Base-by-base conservation (phyloP, 2,113 vertebrate genomes). In the Dendrocopos noguchii region DNA sequence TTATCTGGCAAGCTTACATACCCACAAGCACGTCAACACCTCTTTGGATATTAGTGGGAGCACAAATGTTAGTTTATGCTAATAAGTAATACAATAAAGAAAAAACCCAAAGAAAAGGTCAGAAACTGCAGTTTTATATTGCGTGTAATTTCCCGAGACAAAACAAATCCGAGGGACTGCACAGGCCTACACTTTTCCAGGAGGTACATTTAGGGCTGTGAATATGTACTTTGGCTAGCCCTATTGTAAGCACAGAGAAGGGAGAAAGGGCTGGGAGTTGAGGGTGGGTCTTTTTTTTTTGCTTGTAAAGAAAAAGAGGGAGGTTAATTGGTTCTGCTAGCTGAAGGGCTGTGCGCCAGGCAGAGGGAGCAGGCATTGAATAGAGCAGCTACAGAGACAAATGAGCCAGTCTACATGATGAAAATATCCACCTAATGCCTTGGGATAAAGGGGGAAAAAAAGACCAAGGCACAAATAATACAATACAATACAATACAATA, bases 291-390 rank as follows among this genome's bases (percentile, higher is more conserved):
- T 88, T 68, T 31, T 79, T 50, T 68, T 31, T 79, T 50, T 17
- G 87, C 88, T 94, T 94, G 93, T 93, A 91, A 87, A 94, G 72
- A 82, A 95, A 63, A 92, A 91, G 90, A 94, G 81, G 63, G 78
- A 94, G 90, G 94, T 96, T 96, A 97, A 97, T 97, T 97, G 90
- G 67, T 84, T 97, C 94, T 86, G 44, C 84, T 94, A 91, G 90
- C 66, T 89, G 87, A 91, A 92, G 85, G 94, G 95, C 84, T 89
- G 56, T 52, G 44, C 16, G 76, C 77, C 88, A 97, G 75, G 46
- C 72, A 78, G 56, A 6, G 1, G 80, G 55, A 93, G 47, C 60
- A 74, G 12, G 46, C 84, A 91, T 17, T 91, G 90, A 97, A 85
- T 59, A 33, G 86, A 93, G 92, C 77, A 85, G 44, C 56, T 94